Evolutionary conservation across 2,888 invertebrate genomes (phyloP), one percentile per base, ranked within the genome.

Genomic region (Bimastos eiseni): DNA sequence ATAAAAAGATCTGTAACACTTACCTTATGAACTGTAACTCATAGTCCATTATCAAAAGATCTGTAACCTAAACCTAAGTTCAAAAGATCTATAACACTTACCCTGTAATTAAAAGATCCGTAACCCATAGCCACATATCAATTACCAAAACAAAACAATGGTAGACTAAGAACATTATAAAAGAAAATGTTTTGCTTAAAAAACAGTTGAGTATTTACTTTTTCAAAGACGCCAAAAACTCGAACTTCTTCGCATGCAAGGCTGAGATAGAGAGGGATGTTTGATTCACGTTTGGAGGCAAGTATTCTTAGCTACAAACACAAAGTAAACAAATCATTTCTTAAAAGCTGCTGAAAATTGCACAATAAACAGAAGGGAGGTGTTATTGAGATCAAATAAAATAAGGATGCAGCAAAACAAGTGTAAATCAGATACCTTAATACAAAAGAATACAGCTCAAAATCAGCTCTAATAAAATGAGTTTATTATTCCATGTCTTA

Each of bases 171-270:
- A 0, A 41, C 36, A 90, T 34, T 24, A 33, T 90, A 8, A 33
- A 34, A 33, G 36, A 36, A 33, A 41, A 33, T 37, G 8, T 41
- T 83, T 34, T 44, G 6, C 70, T 21, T 88, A 11, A n/a, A 13
- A n/a, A 70, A 70, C 1, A 70, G 5, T 30, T 5, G 70, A n/a
- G 70, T 44, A 89, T 90, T 90, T 91, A 95, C 95, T 93, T 94
- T 93, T 90, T 95, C 95, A 94, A 94, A 95, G 19, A 94, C 93
- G 21, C 95, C 95, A 93, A 93, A 94, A 37, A 94, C 93, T 49
- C 95, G 92, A 15, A 95, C 93, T 91, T 95, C 95, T 92, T 95
- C 95, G 94, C 95, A 95, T 38, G 95, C 95, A 70, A 95, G 93
- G 89, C 93, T 94, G 91, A 95, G 93, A 92, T 94, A 95, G 38